Percentiles rank a stretch among this genome's conserved stretches.
Evolutionary conservation across 1,140 invertebrate genomes (phyloP).

Genomic region (Drosophila pandora): DNA sequence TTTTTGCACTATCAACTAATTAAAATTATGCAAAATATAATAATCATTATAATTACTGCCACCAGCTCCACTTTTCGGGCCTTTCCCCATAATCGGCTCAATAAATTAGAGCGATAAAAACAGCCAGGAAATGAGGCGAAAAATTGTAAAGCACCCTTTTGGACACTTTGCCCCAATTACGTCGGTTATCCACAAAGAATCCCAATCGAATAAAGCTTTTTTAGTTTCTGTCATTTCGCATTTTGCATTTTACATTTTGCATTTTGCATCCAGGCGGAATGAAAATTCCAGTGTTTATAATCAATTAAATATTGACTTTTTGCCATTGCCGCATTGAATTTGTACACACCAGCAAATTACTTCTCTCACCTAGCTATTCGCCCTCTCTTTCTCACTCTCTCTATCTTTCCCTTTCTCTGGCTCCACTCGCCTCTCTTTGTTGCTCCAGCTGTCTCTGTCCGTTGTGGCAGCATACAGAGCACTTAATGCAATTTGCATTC

Average conservation of each 20-base stretch:
- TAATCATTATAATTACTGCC: conserved; percentile 19
- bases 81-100: conserved; percentile 51
- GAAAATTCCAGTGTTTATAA: conserved; percentile 47
- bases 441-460: conserved; percentile 9
- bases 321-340: conserved; percentile 28
- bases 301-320: conserved; percentile 53
- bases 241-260: conserved; percentile 1
- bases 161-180: conserved; percentile 7
- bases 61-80: background rate
- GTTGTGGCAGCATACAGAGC: conserved; percentile 26
- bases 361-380: conserved; percentile 39
- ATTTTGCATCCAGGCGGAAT: conserved; percentile 5
- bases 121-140: conserved; percentile 36
- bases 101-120: conserved; percentile 49
- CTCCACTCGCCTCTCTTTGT: conserved; percentile 3
- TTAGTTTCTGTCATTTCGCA: background rate
- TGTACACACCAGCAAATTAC: conserved; percentile 23
- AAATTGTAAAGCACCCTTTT: conserved; percentile 40
- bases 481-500: conserved; percentile 75
- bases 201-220: conserved; percentile 35
- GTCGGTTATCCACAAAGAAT: conserved; percentile 30
- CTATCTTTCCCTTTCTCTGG: background rate
- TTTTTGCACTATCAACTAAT: conserved; percentile 56
- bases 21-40: conserved; percentile 62
- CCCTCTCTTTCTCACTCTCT: background rate